A percentile compares a stretch with the other conserved stretches of the same genome.
Evolutionary conservation across 2,113 vertebrate genomes (phyloP).

Genomic region (Todiramphus chloris): DNA sequence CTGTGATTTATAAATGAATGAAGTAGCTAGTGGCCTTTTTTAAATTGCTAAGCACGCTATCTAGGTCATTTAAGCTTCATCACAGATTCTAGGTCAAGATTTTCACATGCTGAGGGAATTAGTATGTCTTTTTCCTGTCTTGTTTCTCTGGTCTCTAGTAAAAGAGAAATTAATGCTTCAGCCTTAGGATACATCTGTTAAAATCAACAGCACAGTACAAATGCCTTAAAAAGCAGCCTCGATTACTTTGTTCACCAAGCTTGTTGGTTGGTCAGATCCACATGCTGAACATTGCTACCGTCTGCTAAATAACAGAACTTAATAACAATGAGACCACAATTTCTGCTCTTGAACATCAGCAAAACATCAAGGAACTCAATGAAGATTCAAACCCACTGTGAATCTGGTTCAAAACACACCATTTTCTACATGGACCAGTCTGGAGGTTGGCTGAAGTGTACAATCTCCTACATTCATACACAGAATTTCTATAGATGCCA

Average conservation of each 20-base stretch:
- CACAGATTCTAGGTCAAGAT: constrained; percentile 43
- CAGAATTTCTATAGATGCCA: background rate
- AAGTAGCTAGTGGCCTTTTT: background rate
- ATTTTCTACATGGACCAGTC: background rate
- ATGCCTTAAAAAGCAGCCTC: background rate
- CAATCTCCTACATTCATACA: background rate
- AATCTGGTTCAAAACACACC: background rate
- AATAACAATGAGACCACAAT: background rate
- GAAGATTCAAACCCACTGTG: background rate
- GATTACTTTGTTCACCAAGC: background rate
- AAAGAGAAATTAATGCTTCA: background rate
- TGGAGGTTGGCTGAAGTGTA: background rate
- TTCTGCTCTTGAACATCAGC: background rate
- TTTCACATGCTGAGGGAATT: constrained; percentile 35
- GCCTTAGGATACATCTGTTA: background rate
- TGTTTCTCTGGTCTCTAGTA: background rate
- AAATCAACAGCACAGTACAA: background rate
- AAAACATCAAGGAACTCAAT: background rate
- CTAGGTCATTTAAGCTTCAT: constrained; percentile 4
- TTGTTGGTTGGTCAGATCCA: background rate
- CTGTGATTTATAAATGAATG: background rate
- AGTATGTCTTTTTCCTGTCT: background rate
- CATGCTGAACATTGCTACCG: background rate
- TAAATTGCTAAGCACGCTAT: background rate
- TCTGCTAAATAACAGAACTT: background rate